Base-by-base conservation (phyloP, 2,888 invertebrate species). In the Conchocele bisecta region DNA sequence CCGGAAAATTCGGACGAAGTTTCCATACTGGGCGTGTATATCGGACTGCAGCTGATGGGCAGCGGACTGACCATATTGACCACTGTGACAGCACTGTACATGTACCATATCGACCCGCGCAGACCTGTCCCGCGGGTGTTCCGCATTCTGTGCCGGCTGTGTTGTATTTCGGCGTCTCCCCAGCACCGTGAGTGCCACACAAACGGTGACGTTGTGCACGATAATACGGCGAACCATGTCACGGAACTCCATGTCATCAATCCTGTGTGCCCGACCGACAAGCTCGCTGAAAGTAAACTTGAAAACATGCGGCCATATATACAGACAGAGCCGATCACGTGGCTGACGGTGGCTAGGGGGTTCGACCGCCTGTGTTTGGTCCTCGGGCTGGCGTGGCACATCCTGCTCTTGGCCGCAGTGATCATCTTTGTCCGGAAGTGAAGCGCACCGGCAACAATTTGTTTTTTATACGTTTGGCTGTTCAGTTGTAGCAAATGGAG, bases 1-100 rank as follows among this genome's bases (percentile, higher is more conserved):
- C 82, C 82, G 2, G 71, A 71, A 68, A 59, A 76, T 0, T 80
- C 82, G 1, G 80, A 82, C 24, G 80, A 80, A 41, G 68, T 80
- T 41, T 78, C 82, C 1, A 50, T 61, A n/a, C 61, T 82, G 20
- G 73, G 79, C 6, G 46, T 79, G 9, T 82, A 73, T 37, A 75
- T 80, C 4, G 75, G 79, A 3, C 59, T 79, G 6, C 71, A 80
- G 50, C 69, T 82, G 7, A 31, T 77, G 15, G 73, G 80, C 6
- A 79, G 82, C 41, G 78, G 69, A 4, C 54, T 78, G 4, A 72
- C 78, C n/a, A 69, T 80, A 11, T 15, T 72, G 22, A 51, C 75
- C 22, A 80, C 82, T 3, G 71, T 79, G 2, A 44, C 76, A 11
- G 75, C 82, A 3, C 58, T 81, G 3, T 57, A 63, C 33, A 42